These are phyloP conservation scores for Albula glossodonta DNA, from an alignment of 2,113 vertebrate species.

Conservation along the genomic window DNA sequence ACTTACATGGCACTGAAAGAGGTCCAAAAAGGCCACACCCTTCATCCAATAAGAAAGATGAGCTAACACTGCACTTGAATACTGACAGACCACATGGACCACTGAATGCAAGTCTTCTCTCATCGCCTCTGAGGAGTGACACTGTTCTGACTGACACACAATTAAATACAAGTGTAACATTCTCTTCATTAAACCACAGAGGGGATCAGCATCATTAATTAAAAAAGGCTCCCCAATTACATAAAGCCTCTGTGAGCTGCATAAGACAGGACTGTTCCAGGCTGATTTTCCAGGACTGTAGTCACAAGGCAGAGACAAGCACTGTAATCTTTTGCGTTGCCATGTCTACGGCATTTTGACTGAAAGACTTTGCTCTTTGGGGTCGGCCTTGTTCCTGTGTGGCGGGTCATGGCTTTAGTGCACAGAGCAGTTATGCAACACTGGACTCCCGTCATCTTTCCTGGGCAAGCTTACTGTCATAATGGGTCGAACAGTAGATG, in stretches of 20 bases:
- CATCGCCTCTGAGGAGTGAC: conserved; percentile 21
- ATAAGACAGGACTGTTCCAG: conserved; percentile 2
- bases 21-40: background rate
- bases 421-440: conserved; percentile 56
- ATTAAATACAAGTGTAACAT: conserved; percentile 57
- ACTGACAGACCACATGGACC: background rate
- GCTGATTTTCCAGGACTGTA: background rate
- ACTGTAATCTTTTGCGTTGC: conserved; percentile 34
- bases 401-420: conserved; percentile 43
- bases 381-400: conserved; percentile 22
- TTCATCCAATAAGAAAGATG: background rate
- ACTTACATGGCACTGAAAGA: background rate
- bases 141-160: conserved; percentile 46
- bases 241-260: background rate
- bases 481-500: conserved; percentile 45
- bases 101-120: background rate
- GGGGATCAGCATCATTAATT: conserved; percentile 57
- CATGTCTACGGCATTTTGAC: conserved; percentile 32
- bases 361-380: background rate
- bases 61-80: background rate
- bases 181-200: conserved; percentile 50
- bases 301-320: background rate
- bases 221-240: conserved; percentile 45
- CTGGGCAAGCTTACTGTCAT: conserved; percentile 37
- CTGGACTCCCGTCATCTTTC: conserved; percentile 6